Base-by-base conservation (phyloP, 1,140 invertebrate genomes). In the Drosophila pseudoananassae region DNA sequence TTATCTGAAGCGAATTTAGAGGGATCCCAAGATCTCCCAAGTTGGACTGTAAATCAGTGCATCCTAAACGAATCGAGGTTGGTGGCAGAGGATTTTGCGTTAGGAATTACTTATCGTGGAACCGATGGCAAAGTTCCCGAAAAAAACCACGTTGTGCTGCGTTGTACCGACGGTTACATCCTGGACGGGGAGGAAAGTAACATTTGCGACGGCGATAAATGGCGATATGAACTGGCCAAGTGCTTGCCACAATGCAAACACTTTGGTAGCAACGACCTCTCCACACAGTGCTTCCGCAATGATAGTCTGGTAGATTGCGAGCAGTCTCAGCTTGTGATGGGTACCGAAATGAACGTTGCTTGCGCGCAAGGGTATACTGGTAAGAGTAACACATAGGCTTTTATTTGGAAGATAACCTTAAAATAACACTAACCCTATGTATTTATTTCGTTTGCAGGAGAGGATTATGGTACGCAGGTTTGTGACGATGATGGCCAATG, bases 291-390 rank as follows among this genome's bases (percentile, higher is more conserved):
- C 47, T 53, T n/a, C 1, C 40, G 29, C 17, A 1, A 61, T 2
- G 10, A 7, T 0, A 2, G 0, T 3, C 45, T 27, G 1, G 50
- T 71, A 0, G 47, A 60, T 17, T 90, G 79, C 40, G 14, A 68
- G 0, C 7, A 50, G 6, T n/a, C 27, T 1, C 3, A 14, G 10
- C 10, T 27, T 0, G 20, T 15, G 0, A 4, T 14, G 4, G 27
- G 7, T 14, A 76, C 74, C 0, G 1, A 20, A 9, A 49, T 76
- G 33, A 1, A 9, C 2, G 36, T 84, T 1, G 20, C 15, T 4
- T 90, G 85, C 49, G 60, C 66, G 10, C 20, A 65, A 0, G 47
- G 77, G 3, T 76, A 45, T 29, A 23, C 4, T n/a, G 12, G 38
- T 40, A 40, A 15, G 38, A 7, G 4, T 3, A 14, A 14, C 2